Conservation (phyloP, 1,140 invertebrate genomes). For the Musca vetustissima region DNA sequence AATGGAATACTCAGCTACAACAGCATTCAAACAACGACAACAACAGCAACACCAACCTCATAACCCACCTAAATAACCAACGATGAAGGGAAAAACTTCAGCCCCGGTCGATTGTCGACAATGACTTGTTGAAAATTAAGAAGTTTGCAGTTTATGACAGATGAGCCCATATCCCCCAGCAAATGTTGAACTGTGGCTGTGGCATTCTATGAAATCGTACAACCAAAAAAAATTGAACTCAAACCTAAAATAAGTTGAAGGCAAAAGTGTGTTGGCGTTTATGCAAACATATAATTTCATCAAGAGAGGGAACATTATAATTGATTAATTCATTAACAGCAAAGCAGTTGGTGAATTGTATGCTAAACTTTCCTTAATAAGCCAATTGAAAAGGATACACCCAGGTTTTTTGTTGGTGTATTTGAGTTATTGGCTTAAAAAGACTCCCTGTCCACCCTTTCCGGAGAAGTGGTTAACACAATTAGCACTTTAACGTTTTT, state of each 20-base stretch:
- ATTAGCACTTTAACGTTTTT: constrained; percentile 8
- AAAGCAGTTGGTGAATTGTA: background rate
- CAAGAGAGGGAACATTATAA: constrained; percentile 4
- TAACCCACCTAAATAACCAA: constrained; percentile 12
- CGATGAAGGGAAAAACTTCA: constrained; percentile 15
- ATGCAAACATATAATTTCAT: constrained; percentile 13
- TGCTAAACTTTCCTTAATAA: background rate
- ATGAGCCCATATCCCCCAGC: constrained; percentile 49
- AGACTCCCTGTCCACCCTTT: background rate
- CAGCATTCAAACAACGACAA: constrained; percentile 18
- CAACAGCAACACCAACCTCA: too few relatives aligned
- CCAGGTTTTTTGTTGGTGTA: background rate
- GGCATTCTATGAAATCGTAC: background rate
- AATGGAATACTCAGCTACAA: constrained; percentile 6
- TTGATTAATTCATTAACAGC: constrained; percentile 12
- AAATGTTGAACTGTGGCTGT: constrained; percentile 29
- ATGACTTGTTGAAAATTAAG: constrained; percentile 55
- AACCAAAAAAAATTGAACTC: too few relatives aligned
- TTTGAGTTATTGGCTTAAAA: background rate
- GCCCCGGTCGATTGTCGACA: constrained; percentile 39
- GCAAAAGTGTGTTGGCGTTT: constrained; percentile 16
- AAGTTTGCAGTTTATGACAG: constrained; percentile 55
- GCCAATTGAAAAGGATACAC: background rate
- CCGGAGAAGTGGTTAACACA: background rate
- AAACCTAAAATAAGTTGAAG: background rate